Conservation (phyloP, 2,888 invertebrate genomes). For the Xestia rhomboidea region DNA sequence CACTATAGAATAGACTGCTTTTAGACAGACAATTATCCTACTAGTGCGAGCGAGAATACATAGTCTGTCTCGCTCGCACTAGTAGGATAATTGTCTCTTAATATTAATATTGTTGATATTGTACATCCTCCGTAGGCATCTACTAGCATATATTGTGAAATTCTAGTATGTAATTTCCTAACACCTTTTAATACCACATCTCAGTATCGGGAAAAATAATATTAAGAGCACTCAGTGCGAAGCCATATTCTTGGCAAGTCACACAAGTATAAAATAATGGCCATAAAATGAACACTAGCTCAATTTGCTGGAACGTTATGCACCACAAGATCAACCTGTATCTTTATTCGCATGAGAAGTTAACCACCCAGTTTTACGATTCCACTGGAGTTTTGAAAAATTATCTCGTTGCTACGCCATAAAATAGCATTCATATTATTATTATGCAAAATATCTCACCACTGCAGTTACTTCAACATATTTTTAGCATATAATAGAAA, state of each 20-base stretch:
- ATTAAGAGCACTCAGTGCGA: not conserved
- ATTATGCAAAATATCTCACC: conserved; percentile 53
- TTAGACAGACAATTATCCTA: too few relatives aligned
- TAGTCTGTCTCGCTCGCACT: too few relatives aligned
- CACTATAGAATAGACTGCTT: too few relatives aligned
- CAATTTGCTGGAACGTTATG: conserved; percentile 39
- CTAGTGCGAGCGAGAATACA: too few relatives aligned
- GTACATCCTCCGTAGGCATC: not conserved
- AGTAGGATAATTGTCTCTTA: too few relatives aligned
- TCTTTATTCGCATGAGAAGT: conserved; percentile 48
- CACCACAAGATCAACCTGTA: conserved; percentile 28
- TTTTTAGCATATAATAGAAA: conserved; percentile 28
- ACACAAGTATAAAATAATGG: not conserved
- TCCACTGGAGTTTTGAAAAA: conserved; percentile 50
- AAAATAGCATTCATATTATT: conserved; percentile 52
- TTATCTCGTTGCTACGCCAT: conserved; percentile 33
- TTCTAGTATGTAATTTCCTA: not conserved
- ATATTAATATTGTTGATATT: too few relatives aligned
- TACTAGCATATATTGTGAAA: not conserved
- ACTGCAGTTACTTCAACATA: conserved; percentile 35
- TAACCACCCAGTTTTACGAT: conserved; percentile 56
- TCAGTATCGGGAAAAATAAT: not conserved
- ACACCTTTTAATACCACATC: not conserved
- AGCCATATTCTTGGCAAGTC: not conserved
- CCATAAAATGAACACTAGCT: conserved; percentile 17